Evolutionary conservation across 2,888 invertebrate species (phyloP).

Genomic region (Eulithis testata): DNA sequence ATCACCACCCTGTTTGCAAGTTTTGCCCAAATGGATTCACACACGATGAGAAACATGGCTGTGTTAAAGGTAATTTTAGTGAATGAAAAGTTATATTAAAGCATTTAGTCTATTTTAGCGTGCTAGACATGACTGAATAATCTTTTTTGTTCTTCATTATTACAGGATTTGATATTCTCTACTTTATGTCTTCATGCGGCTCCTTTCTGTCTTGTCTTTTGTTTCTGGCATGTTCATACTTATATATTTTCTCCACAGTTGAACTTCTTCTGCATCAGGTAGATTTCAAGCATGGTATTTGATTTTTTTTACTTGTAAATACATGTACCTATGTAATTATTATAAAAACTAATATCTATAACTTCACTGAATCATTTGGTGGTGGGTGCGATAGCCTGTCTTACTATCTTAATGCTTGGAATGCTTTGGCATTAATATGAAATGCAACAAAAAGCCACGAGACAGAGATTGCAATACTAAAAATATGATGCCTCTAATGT

Average conservation of each 20-base stretch:
- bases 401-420: constrained; percentile 66
- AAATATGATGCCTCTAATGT: constrained; percentile 57
- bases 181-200: constrained; percentile 79
- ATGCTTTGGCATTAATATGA: constrained; percentile 66
- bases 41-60: constrained; percentile 96
- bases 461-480: constrained; percentile 77
- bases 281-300: constrained; percentile 71
- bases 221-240: constrained; percentile 77
- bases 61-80: constrained; percentile 94
- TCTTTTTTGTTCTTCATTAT: constrained; percentile 80
- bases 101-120: constrained; percentile 69
- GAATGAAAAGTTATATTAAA: constrained; percentile 61
- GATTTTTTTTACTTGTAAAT: constrained; percentile 56
- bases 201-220: constrained; percentile 75
- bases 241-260: constrained; percentile 77
- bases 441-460: constrained; percentile 80
- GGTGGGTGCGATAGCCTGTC: constrained; percentile 60
- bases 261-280: constrained; percentile 79
- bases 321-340: constrained; percentile 50
- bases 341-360: constrained; percentile 53
- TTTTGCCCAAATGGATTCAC: constrained; percentile 97
- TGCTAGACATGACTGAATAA: constrained; percentile 78
- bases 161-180: constrained; percentile 83
- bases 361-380: constrained; percentile 69
- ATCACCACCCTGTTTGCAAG: constrained; percentile 97